Evolutionary conservation across 2,797 vertebrate genomes (phyloP).

Genomic region (Acipenser transmontanus): DNA sequence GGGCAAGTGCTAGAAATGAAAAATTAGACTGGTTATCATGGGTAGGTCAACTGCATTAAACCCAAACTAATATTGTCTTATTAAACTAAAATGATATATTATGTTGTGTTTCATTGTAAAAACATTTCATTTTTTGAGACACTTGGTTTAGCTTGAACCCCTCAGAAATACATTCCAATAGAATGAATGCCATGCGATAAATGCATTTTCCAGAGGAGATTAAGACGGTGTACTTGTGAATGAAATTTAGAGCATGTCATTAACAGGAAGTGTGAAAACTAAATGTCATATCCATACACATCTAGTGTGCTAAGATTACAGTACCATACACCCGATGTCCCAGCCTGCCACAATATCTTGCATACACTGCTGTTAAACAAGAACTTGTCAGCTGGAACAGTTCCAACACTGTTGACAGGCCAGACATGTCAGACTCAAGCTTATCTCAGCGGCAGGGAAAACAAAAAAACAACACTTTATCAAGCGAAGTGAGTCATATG

Average conservation of each 20-base stretch:
- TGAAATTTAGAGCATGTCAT: not conserved
- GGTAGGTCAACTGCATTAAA: conserved; percentile 5
- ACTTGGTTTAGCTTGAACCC: not conserved
- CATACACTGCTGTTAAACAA: conserved; percentile 43
- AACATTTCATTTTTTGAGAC: not conserved
- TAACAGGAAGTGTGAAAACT: not conserved
- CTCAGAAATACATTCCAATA: not conserved
- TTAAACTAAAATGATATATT: too few species aligned
- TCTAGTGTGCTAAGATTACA: conserved; percentile 10
- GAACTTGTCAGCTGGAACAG: conserved; percentile 47
- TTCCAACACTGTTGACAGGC: conserved; percentile 50
- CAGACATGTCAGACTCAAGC: conserved; percentile 42
- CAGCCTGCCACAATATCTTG: conserved; percentile 14
- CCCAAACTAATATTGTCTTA: not conserved
- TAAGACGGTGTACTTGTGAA: conserved; percentile 4
- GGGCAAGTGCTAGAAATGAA: too few species aligned
- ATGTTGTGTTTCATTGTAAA: too few species aligned
- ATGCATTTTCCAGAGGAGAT: conserved; percentile 1
- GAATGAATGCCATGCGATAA: not conserved
- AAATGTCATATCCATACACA: conserved; percentile 6
- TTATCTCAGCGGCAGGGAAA: conserved; percentile 46
- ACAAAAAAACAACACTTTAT: conserved; percentile 44
- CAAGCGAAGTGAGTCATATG: conserved; percentile 38
- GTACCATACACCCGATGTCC: not conserved
- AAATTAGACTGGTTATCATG: conserved; percentile 6